A percentile compares a stretch with the other conserved stretches of the same genome.
Evolutionary conservation across 2,113 vertebrate species (phyloP).

Genomic region (Campylomormyrus numenius): DNA sequence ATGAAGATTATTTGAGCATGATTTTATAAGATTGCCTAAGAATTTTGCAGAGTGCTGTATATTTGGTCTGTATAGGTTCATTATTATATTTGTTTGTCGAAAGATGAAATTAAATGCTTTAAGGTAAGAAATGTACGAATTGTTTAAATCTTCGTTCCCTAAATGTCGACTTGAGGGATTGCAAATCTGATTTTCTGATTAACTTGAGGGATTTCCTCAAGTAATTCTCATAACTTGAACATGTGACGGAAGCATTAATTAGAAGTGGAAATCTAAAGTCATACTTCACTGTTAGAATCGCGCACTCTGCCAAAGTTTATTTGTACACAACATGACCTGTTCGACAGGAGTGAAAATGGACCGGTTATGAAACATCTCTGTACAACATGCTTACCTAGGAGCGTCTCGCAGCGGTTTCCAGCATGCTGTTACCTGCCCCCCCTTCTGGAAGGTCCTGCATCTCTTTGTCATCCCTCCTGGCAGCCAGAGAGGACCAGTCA

Average conservation of each 20-base stretch:
- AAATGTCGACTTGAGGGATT: neutral
- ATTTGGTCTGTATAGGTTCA: neutral
- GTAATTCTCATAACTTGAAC: neutral
- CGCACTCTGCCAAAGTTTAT: no score
- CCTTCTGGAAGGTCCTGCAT: slow-evolving; percentile 42
- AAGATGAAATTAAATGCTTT: neutral
- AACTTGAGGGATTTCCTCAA: neutral
- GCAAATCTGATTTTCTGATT: neutral
- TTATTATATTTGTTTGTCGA: neutral
- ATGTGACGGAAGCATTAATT: neutral
- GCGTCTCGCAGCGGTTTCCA: slow-evolving; percentile 39
- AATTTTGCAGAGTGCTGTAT: neutral
- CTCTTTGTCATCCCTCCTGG: slow-evolving; percentile 63
- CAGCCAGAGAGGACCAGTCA: slow-evolving; percentile 70
- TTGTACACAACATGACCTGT: neutral
- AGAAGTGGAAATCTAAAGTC: neutral
- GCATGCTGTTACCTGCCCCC: slow-evolving; percentile 40
- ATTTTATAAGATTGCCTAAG: no score
- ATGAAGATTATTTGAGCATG: no score
- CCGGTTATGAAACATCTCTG: neutral
- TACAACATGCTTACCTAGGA: slow-evolving; percentile 39
- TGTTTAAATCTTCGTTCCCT: neutral
- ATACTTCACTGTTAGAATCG: neutral
- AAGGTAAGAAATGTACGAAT: neutral
- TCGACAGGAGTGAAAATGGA: neutral